A percentile compares a stretch with the other conserved stretches of the same genome.
phyloP scores from a whole-genome alignment of 2,888 invertebrate genomes.

The Parascotia fuliginaria region DNA sequence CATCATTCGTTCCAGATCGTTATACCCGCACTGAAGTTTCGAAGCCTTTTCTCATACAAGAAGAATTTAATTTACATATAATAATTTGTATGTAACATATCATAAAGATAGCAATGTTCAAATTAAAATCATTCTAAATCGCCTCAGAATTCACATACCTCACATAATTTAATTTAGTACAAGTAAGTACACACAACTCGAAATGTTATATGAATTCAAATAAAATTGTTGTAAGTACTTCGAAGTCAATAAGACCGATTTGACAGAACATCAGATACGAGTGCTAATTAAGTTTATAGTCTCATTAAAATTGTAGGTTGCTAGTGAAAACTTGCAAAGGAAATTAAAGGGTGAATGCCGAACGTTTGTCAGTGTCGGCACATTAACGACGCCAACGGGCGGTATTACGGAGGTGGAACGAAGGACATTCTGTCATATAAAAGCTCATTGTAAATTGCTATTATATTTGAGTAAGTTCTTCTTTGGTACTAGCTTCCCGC shows the following conservation, averaged over 20 bases:
- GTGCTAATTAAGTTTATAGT: conserved; percentile 29
- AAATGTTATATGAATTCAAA: not conserved
- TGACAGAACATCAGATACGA: conserved; percentile 5
- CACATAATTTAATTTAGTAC: not conserved
- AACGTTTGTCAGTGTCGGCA: conserved; percentile 34
- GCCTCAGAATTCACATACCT: too few relatives aligned
- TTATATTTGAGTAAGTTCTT: too few relatives aligned
- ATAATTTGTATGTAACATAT: too few relatives aligned
- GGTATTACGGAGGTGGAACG: too few relatives aligned
- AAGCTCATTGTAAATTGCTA: not conserved
- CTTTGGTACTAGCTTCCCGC: too few relatives aligned
- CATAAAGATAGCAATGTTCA: too few relatives aligned
- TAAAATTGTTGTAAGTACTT: not conserved
- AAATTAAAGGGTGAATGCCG: conserved; percentile 29
- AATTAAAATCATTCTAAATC: too few relatives aligned
- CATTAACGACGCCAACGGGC: conserved; percentile 25
- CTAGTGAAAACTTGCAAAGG: conserved; percentile 24
- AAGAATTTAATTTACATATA: too few relatives aligned
- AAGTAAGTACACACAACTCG: too few relatives aligned
- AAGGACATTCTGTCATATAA: not conserved
- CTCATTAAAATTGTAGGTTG: conserved; percentile 25
- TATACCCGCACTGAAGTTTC: too few relatives aligned
- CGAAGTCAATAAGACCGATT: not conserved
- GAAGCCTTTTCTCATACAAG: too few relatives aligned
- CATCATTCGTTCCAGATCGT: too few relatives aligned